phyloP scores from a whole-genome alignment of 2,797 vertebrate species.

The Hephaestus fuliginosus region DNA sequence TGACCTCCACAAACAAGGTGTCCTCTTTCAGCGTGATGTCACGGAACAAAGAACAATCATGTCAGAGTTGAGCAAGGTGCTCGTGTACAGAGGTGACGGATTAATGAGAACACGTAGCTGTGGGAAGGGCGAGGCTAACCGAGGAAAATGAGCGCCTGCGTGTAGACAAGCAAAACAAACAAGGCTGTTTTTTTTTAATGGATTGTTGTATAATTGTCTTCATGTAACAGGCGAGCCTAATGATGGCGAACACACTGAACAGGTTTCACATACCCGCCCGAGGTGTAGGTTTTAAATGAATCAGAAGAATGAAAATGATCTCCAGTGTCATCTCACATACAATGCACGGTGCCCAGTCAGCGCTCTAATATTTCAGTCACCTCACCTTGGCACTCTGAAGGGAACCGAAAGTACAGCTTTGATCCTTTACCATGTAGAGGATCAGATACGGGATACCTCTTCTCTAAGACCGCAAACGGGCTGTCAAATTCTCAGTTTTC shows the following conservation, averaged over 20 bases:
- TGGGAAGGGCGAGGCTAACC: neutral
- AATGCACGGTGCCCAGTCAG: neutral
- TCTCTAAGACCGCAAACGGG: neutral
- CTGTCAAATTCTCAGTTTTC: neutral
- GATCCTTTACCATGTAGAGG: neutral
- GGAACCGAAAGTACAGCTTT: neutral
- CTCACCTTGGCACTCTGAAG: neutral
- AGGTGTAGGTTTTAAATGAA: neutral
- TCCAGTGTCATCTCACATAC: neutral
- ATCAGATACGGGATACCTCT: neutral
- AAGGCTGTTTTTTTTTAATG: too few species aligned
- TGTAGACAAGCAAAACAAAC: neutral
- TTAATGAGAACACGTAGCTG: neutral
- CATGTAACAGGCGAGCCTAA: neutral
- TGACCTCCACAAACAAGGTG: slow-evolving; percentile 11
- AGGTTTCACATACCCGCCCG: neutral
- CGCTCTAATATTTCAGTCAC: neutral
- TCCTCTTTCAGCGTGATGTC: neutral
- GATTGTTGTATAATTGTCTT: too few species aligned
- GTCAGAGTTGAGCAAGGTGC: neutral
- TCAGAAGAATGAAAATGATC: neutral
- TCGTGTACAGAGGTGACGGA: neutral
- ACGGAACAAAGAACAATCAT: neutral
- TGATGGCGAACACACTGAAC: neutral
- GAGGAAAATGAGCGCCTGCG: neutral